Percentiles rank a stretch among this genome's conserved stretches.
Evolutionary conservation across 2,888 invertebrate species (phyloP).

Genomic region (Sceliomorpha sp.): DNA sequence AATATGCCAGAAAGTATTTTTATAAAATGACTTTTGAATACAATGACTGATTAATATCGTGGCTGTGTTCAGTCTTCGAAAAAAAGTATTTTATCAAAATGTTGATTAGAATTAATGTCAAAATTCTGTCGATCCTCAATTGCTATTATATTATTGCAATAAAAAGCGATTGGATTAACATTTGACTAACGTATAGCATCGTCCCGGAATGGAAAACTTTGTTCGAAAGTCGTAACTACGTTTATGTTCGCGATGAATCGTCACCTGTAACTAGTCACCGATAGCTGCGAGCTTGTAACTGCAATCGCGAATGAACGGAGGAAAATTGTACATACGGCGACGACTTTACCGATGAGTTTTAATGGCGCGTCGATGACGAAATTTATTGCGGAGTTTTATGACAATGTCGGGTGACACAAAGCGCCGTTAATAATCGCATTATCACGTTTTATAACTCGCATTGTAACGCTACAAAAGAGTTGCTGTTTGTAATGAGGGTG

Average conservation of each 20-base stretch:
- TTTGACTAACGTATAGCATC: no score
- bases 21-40: no score
- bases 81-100: no score
- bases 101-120: background rate
- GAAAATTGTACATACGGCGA: constrained; percentile 27
- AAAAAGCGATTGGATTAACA: constrained; percentile 24
- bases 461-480: constrained; percentile 28
- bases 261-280: constrained; percentile 12
- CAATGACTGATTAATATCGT: no score
- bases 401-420: constrained; percentile 18
- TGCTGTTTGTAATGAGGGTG: constrained; percentile 18
- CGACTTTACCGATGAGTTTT: constrained; percentile 40
- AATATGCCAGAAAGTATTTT: no score
- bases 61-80: no score
- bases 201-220: constrained; percentile 9
- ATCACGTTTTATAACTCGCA: constrained; percentile 31
- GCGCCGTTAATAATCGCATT: constrained; percentile 27
- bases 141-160: constrained; percentile 1
- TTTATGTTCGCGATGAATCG: constrained; percentile 31
- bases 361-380: constrained; percentile 32
- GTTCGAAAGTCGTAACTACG: constrained; percentile 4
- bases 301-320: constrained; percentile 9
- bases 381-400: constrained; percentile 37
- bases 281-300: constrained; percentile 26
- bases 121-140: constrained; percentile 1